These are phyloP conservation scores for Neosilurus mollespiculum DNA, from an alignment of 2,797 vertebrate species.

Conservation along the genomic window DNA sequence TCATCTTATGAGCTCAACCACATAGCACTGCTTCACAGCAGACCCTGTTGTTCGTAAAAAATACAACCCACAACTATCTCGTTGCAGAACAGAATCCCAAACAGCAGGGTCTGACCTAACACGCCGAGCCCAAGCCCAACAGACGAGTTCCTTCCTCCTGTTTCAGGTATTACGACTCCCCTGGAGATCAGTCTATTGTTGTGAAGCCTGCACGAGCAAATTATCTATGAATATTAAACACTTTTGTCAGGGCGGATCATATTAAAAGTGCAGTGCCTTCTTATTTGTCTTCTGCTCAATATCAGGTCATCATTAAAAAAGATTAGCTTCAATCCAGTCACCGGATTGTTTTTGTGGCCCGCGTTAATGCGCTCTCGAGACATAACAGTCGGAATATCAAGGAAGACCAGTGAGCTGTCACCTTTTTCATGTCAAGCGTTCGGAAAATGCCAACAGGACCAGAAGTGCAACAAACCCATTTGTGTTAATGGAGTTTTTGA, in stretches of 20 bases:
- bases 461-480: slow-evolving; percentile 68
- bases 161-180: slow-evolving; percentile 17
- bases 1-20: background rate
- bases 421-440: slow-evolving; percentile 67
- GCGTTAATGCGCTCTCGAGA: slow-evolving; percentile 32
- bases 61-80: slow-evolving; percentile 15
- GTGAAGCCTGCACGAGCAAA: slow-evolving; percentile 34
- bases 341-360: slow-evolving; percentile 35
- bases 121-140: slow-evolving; percentile 6
- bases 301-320: slow-evolving; percentile 40
- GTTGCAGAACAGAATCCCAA: slow-evolving; percentile 25
- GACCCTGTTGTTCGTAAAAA: slow-evolving; percentile 1
- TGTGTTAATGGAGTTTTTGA: slow-evolving; percentile 72
- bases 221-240: slow-evolving; percentile 48
- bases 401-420: background rate
- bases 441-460: slow-evolving; percentile 72
- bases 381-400: slow-evolving; percentile 14
- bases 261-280: slow-evolving; percentile 37
- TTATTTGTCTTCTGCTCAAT: slow-evolving; percentile 33
- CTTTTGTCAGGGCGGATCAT: slow-evolving; percentile 23
- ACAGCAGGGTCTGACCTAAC: slow-evolving; percentile 29
- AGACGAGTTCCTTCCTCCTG: slow-evolving; percentile 15
- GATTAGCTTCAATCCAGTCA: slow-evolving; percentile 33
- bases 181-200: slow-evolving; percentile 17
- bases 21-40: background rate